Conservation (phyloP, 2,888 invertebrate species). For the Notodromas monacha region DNA sequence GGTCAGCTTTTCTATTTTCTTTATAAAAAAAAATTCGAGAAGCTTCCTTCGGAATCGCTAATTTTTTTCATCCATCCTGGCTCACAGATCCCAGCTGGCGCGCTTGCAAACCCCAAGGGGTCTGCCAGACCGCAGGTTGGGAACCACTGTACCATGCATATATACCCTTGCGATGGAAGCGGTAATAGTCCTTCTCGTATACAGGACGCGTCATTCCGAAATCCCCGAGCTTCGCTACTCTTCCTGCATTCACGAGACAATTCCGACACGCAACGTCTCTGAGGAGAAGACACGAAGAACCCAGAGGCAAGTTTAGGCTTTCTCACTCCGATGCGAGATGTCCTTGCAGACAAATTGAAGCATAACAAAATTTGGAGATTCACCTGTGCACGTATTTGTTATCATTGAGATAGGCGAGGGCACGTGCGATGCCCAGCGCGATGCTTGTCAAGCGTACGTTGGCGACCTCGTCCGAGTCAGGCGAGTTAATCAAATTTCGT, state of each 20-base stretch:
- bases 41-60: too few relatives aligned
- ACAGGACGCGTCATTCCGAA: slow-evolving; percentile 72
- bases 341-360: too few relatives aligned
- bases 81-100: too few relatives aligned
- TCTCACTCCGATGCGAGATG: too few relatives aligned
- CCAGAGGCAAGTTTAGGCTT: too few relatives aligned
- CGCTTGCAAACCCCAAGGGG: too few relatives aligned
- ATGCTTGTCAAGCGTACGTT: slow-evolving; percentile 43
- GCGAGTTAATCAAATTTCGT: slow-evolving; percentile 35
- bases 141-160: too few relatives aligned
- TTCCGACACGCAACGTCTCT: slow-evolving; percentile 50
- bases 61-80: too few relatives aligned
- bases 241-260: slow-evolving; percentile 38
- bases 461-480: slow-evolving; percentile 39
- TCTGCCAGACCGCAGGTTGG: too few relatives aligned
- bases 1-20: too few relatives aligned
- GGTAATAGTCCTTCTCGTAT: slow-evolving; percentile 59
- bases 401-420: slow-evolving; percentile 47
- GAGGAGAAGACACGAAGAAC: slow-evolving; percentile 11
- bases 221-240: slow-evolving; percentile 40
- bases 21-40: too few relatives aligned
- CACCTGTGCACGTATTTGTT: slow-evolving; percentile 48
- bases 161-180: slow-evolving; percentile 42
- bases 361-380: too few relatives aligned
- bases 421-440: slow-evolving; percentile 58